phyloP scores from a whole-genome alignment of 2,797 vertebrate species.

The Rhinella marina region DNA sequence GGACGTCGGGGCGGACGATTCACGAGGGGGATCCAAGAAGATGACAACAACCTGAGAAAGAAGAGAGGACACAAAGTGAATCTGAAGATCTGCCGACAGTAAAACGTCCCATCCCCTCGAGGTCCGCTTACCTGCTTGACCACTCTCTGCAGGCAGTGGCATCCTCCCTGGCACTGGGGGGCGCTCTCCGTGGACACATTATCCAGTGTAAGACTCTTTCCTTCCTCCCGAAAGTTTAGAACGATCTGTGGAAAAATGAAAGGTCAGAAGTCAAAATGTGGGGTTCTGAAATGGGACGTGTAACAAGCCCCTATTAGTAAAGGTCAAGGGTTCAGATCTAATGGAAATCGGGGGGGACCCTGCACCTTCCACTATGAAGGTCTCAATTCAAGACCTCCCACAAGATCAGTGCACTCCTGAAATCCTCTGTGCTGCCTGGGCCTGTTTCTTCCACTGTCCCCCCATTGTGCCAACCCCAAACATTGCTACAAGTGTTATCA shows the following conservation, averaged over 20 bases:
- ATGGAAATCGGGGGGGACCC: too few relatives aligned
- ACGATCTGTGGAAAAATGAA: slow-evolving; percentile 28
- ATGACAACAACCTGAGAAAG: slow-evolving; percentile 41
- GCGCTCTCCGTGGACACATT: slow-evolving; percentile 25
- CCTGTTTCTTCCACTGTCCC: too few relatives aligned
- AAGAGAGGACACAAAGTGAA: neutral
- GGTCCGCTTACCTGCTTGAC: slow-evolving; percentile 30
- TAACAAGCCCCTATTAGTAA: too few relatives aligned
- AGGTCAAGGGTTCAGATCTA: too few relatives aligned
- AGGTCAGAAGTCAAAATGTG: neutral
- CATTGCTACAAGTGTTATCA: too few relatives aligned
- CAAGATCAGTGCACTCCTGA: too few relatives aligned
- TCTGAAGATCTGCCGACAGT: too few relatives aligned
- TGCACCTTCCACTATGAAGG: too few relatives aligned
- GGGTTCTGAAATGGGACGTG: too few relatives aligned
- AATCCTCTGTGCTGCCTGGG: too few relatives aligned
- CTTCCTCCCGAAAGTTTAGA: slow-evolving; percentile 36
- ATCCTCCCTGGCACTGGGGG: slow-evolving; percentile 4
- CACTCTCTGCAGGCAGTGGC: slow-evolving; percentile 6
- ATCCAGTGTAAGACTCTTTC: neutral
- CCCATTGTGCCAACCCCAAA: too few relatives aligned
- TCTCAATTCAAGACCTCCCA: too few relatives aligned
- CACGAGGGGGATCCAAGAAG: slow-evolving; percentile 15
- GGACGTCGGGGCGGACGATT: neutral
- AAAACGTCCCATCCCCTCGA: neutral